A percentile compares a stretch with the other conserved stretches of the same genome.
These are phyloP conservation scores for mouse (Mus musculus) DNA, from an alignment of 2,113 vertebrate species.

Conservation along the genomic window GRCm39 chr2:119046501-119047000, in stretches of 20 bases:
- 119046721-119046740: constrained; percentile 95
- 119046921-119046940: constrained; percentile 92
- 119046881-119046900: constrained; percentile 24
- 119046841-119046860: not conserved
- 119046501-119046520: too few species aligned
- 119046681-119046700: constrained; percentile 93
- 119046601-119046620: not conserved
- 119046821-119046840: not conserved
- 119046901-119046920: not conserved
- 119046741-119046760: constrained; percentile 82
- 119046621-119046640: not conserved
- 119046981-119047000: constrained; percentile 93
- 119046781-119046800: constrained; percentile 82
- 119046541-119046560: too few species aligned
- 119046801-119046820: not conserved
- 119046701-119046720: constrained; percentile 93
- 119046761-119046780: constrained; percentile 58
- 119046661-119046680: constrained; percentile 48
- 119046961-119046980: constrained; percentile 93
- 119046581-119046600: not conserved
- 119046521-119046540: too few species aligned
- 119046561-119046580: too few species aligned
- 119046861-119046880: not conserved
- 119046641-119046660: constrained; percentile 24
- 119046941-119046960: constrained; percentile 99